Conservation (phyloP, 2,888 invertebrate genomes). For the Clivina fossor region DNA sequence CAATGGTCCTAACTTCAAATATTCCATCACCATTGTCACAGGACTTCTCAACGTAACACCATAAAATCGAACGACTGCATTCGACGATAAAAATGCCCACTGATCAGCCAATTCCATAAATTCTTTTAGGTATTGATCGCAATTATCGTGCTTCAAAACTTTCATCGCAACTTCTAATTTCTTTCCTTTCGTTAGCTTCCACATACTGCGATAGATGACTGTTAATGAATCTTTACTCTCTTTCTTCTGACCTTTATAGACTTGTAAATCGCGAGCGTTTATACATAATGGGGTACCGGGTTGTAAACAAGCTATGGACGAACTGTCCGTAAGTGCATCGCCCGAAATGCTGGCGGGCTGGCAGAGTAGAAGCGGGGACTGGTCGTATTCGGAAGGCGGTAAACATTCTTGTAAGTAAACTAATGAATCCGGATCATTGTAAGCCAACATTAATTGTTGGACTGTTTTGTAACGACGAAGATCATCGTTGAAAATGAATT, state of each 20-base stretch:
- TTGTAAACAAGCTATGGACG: conserved; percentile 52
- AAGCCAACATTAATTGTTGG: conserved; percentile 62
- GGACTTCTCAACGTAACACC: conserved; percentile 77
- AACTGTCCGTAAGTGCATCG: conserved; percentile 57
- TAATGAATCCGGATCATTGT: conserved; percentile 62
- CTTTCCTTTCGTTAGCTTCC: conserved; percentile 74
- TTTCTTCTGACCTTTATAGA: conserved; percentile 67
- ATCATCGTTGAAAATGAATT: conserved; percentile 58
- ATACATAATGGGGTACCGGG: conserved; percentile 64
- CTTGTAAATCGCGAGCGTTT: conserved; percentile 67
- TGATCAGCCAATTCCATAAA: conserved; percentile 75
- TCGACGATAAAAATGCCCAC: conserved; percentile 78
- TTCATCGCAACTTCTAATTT: conserved; percentile 81
- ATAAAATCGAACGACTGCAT: conserved; percentile 73
- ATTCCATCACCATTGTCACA: conserved; percentile 80
- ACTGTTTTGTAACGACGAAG: conserved; percentile 60
- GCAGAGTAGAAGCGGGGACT: conserved; percentile 70
- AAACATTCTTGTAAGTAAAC: conserved; percentile 73
- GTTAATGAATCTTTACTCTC: conserved; percentile 65
- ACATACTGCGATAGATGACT: conserved; percentile 71
- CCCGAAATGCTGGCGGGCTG: conserved; percentile 60
- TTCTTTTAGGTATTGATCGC: conserved; percentile 65
- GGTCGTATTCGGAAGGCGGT: conserved; percentile 85
- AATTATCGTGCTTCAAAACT: conserved; percentile 67
- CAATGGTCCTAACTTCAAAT: conserved; percentile 75